Evolutionary conservation across 2,797 vertebrate species (phyloP), one percentile per base, ranked within the genome.

Genomic region (Tympanoctomys barrerae): DNA sequence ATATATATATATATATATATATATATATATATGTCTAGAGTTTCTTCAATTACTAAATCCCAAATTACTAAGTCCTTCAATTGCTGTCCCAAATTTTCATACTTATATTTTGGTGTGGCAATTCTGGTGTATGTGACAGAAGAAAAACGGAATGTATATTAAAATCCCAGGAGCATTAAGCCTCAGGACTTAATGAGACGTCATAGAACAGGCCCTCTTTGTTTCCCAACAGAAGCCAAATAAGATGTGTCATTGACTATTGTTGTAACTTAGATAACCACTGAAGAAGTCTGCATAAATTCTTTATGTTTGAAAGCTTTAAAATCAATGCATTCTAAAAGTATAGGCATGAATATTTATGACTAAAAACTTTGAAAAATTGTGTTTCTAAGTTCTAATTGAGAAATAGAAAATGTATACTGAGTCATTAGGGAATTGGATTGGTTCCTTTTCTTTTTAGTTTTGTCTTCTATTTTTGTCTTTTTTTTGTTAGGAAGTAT

Each of bases 341-440:
- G 52, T 42, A 18, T 59, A 78, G 11, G 7, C 42, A 79, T 22
- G 75, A 70, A 21, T 28, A 0, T 10, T 81, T 89, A 64, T 80
- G 39, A 33, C 13, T 49, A 24, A 42, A 87, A 80, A 10, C 87
- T 54, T 61, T 77, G 5, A 46, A 59, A 66, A 52, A 31, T 4
- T n/a, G 21, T 42, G 49, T 78, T 93, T 93, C 11, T 28, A 89
- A 94, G 46, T 64, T 86, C 49, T 87, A 83, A 81, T 39, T 91
- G 36, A 71, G 13, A 78, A 24, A 54, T 5, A 33, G 64, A 26
- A 89, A 46, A 49, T 75, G 14, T 86, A 64, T 64, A 18, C 24
- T 71, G 54, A 75, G 12, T 77, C n/a, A 68, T 90, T 11, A 57
- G 5, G 83, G 71, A 77, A 10, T 73, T 91, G 16, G 16, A 39